Base-by-base conservation (phyloP, 2,113 vertebrate species). In the Peromyscus polionotus region DNA sequence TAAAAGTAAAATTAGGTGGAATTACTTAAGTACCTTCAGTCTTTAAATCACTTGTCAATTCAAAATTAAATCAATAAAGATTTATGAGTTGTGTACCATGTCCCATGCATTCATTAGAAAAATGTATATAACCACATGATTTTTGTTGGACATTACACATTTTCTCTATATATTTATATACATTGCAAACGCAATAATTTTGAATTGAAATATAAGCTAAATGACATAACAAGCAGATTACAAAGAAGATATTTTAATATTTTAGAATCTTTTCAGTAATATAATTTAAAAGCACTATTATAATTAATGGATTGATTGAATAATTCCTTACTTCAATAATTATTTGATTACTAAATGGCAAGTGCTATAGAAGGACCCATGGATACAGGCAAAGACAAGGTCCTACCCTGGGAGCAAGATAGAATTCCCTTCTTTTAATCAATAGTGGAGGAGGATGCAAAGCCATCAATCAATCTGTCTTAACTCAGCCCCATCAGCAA, bases 51-150 rank as follows among this genome's bases (percentile, higher is more conserved):
- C 36, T 48, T 88, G 33, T 42, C 16, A 88, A 92, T 86, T 87
- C 2, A 96, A 88, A 88, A 95, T 77, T 65, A 75, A 95, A 51
- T 90, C 67, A 86, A 26, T 16, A 65, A 59, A 63, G 24, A 57
- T 26, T 79, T 39, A 68, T 59, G 4, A 20, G 26, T 33, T 80
- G 7, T 79, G 19, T 17, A 2, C n/a, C 75, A 19, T 45, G 33
- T 48, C 19, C 22, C 22, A 28, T 73, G 0, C n/a, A 28, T 22
- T 75, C 48, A 22, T 94, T 28, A 45, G 19, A 48, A 75, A 24
- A 20, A 26, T 75, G 6, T n/a, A 72, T 39, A 26, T 28, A 93
- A 54, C 1, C 76, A 42, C 0, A 17, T 63, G 8, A 59, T 63
- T 68, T 91, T 90, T 95, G 14, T 33, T 61, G 54, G 68, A 13